Percentiles rank a stretch among this genome's conserved stretches.
phyloP scores from a whole-genome alignment of 2,797 vertebrate genomes.

The Nannoperca australis region DNA sequence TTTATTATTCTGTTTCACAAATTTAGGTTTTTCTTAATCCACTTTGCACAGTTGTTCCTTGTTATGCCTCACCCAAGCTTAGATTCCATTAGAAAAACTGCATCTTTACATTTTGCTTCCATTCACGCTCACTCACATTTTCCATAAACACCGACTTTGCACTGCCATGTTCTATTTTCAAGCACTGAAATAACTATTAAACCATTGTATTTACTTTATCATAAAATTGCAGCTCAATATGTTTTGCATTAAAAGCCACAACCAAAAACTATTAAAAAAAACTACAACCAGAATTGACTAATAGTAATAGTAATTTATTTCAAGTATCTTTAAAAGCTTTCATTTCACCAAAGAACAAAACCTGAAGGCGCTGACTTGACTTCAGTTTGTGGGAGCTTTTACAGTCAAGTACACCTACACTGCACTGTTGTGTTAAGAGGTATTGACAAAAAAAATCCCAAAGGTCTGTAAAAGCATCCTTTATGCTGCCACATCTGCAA shows the following conservation, averaged over 20 bases:
- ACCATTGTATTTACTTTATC: not conserved
- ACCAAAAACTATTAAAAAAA: not conserved
- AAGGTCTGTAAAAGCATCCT: not conserved
- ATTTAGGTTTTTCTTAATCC: not conserved
- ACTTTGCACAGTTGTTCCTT: not conserved
- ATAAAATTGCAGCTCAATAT: not conserved
- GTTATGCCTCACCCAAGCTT: not conserved
- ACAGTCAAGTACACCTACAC: not conserved
- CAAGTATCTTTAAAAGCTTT: not conserved
- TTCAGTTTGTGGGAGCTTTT: not conserved
- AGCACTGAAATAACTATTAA: not conserved
- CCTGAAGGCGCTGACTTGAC: not conserved
- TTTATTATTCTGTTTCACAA: constrained; percentile 30
- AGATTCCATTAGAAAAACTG: not conserved
- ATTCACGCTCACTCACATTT: not conserved
- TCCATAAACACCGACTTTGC: not conserved
- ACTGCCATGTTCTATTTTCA: not conserved
- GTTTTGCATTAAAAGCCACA: not conserved
- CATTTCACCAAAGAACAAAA: not conserved
- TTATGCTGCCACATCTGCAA: constrained; percentile 9
- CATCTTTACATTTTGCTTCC: not conserved
- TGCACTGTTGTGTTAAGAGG: constrained; percentile 11
- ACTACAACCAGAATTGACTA: not conserved
- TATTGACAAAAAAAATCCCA: not conserved
- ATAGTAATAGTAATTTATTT: not conserved